Base-by-base conservation (phyloP, 2,888 invertebrate genomes). In the Machimus atricapillus region DNA sequence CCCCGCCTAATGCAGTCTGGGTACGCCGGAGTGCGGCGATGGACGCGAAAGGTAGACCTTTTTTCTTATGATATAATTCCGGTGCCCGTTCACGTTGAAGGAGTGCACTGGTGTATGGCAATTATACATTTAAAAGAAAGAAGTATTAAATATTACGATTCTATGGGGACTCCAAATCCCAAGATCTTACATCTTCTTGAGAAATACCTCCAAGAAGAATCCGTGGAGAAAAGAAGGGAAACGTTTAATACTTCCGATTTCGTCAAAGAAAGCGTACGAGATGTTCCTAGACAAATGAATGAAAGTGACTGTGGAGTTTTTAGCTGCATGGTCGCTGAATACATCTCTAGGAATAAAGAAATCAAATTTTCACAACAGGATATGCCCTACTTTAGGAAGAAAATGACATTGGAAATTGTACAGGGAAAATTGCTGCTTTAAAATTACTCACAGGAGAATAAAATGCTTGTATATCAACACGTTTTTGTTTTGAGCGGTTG, bases 271-370 rank as follows among this genome's bases (percentile, higher is more conserved):
- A 95, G 94, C 90, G 94, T 96, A 0, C 94, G 94, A 90, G 94
- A 97, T 91, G 97, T 98, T 90, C 99, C 99, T 0, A 97, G 97
- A 90, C 99, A 99, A 92, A 96, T 96, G 95, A 99, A 99, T 93
- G 98, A 98, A 86, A 97, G 97, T 91, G 99, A 99, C 93, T 99
- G 99, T 92, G 99, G 99, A 7, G 97, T 99, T 93, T 99, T 99
- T 92, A 95, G 98, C 31, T 98, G 98, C 92, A 98, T 98, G 91
- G 98, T 97, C 93, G 99, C 99, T 0, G 99, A 99, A 92, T 98
- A 97, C 93, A 93, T 97, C 43, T 94, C 96, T 0, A 94, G 98
- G 79, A 94, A 95, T 91, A 96, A 95, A 12, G 93, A 94, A 76
- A 95, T 98, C 89, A 94, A 94, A 1, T 99, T 99, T 93, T 94